Evolutionary conservation across 1,140 invertebrate genomes (phyloP), one percentile per base, ranked within the genome.

Genomic region (Procambarus virginalis): DNA sequence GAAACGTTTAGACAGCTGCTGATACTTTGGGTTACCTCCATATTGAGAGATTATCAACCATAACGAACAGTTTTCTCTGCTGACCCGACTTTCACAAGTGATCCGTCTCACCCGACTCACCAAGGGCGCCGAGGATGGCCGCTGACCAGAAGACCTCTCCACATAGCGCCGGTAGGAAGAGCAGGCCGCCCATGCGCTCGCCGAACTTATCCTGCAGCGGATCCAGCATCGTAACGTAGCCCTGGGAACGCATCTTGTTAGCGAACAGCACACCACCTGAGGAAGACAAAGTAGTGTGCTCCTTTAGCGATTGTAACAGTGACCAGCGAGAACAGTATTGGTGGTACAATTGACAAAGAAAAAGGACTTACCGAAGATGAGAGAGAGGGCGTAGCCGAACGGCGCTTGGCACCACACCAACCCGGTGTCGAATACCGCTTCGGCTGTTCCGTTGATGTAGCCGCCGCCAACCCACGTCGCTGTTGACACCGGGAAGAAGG

Each of bases 201-300:
- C 97, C 97, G 93, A 97, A 97, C 92, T 94, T 96, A 87, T 96
- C 95, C 94, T 97, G 96, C 93, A 97, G 97, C 2, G 97, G 97
- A 94, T 97, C 97, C 93, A 97, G 94, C 96, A 97, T 97, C 0
- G 97, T 97, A n/a, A 97, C 96, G 93, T 97, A 97, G 20, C 97
- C 96, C 92, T 96, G 95, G 92, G 96, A 95, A 89, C 97, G 94
- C 97, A 97, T 97, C 90, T 96, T 96, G 92, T 96, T 96, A 3
- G 97, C 97, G 94, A 97, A 97, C 91, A 97, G 95, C 48, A 97
- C 93, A 14, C 96, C 97, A 90, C 97, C 97, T 96, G 83, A 34
- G 10, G 17, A 58, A 51, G 45, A 20, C 22, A 22, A 68, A 34
- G 20, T 60, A 34, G 34, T 34, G 34, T 34, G 34, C 34, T 34